Evolutionary conservation across 2,888 invertebrate genomes (phyloP), one percentile per base, ranked within the genome.

Genomic region (Cotesia congregata): DNA sequence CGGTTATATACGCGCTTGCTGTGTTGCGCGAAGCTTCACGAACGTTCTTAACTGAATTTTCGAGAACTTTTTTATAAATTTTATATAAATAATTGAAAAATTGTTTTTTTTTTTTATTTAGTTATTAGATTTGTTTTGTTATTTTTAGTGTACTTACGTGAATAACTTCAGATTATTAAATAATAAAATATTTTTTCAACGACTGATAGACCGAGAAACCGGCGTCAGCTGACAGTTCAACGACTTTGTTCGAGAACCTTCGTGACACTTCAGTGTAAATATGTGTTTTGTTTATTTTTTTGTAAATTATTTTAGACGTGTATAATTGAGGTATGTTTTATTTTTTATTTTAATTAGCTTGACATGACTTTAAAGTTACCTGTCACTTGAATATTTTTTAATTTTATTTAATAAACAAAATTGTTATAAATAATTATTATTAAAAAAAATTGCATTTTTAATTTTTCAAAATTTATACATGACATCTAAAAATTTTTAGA

Each of bases 1-100:
- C 38, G 77, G 5, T 80, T 82, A 74, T 82, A 82, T 82, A 50
- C 9, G 50, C 50, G 12, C 50, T 1, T 7, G 50, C 50, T 12
- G 1, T 7, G 50, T 1, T 9, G 50, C 50, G 7, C 7, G 50
- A 50, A 50, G 9, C 7, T 50, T 50, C 9, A 12, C 0, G 50
- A 50, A 50, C 50, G 50, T 50, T 50, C 50, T 50, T 12, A 9
- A 9, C 9, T 9, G 50, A 50, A 50, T 50, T 3, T 3, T 50
- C 50, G 7, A 5, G 50, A 50, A 50, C 12, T 50, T 1, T 7
- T 3, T 50, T 4, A 0, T 50, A 7, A 50, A 3, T 50, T 12
- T 1, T 50, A 50, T 1, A 30, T 7, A 6, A 50, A 50, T 6
- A 50, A 50, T 50, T 50, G 0, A 1, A 50, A 50, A 50, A 50